Percentiles rank a stretch among this genome's conserved stretches.
phyloP scores from a whole-genome alignment of 1,140 invertebrate species.

The Drosophila pseudoobscura region DNA sequence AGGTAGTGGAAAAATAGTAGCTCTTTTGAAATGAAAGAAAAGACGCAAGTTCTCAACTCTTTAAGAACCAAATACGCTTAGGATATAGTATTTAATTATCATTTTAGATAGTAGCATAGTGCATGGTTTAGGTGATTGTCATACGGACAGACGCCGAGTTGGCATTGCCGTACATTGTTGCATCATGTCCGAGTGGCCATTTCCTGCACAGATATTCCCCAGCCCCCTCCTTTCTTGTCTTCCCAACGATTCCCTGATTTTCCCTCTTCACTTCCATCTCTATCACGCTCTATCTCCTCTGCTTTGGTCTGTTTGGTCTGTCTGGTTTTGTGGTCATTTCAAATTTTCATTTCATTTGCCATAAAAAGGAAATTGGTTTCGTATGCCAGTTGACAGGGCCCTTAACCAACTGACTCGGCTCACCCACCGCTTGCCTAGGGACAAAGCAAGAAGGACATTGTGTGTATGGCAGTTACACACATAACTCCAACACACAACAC shows the following conservation, averaged over 20 bases:
- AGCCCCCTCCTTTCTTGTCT: not conserved
- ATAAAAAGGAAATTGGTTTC: conserved; percentile 81
- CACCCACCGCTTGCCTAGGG: conserved; percentile 2
- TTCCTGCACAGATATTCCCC: conserved; percentile 45
- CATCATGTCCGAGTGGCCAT: conserved; percentile 60
- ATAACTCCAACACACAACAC: conserved; percentile 42
- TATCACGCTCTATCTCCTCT: conserved; percentile 3
- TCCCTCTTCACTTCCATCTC: conserved; percentile 1
- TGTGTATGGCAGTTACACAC: conserved; percentile 35
- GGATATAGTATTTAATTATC: too few relatives aligned
- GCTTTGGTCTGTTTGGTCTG: not conserved
- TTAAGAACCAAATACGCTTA: too few relatives aligned
- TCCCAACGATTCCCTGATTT: conserved; percentile 6
- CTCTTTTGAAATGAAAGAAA: too few relatives aligned
- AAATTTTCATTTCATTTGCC: conserved; percentile 82
- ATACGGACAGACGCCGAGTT: not conserved
- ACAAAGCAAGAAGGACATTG: not conserved
- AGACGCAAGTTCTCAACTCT: too few relatives aligned
- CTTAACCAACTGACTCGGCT: conserved; percentile 14
- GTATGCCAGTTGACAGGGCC: conserved; percentile 69
- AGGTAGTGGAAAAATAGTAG: too few relatives aligned
- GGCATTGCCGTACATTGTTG: conserved; percentile 50
- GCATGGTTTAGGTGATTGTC: too few relatives aligned
- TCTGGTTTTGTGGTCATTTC: conserved; percentile 75
- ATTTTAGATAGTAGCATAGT: too few relatives aligned